Evolutionary conservation across 2,113 vertebrate genomes (phyloP), one percentile per base, ranked within the genome.

Genomic region (Planiliza haematocheilus): DNA sequence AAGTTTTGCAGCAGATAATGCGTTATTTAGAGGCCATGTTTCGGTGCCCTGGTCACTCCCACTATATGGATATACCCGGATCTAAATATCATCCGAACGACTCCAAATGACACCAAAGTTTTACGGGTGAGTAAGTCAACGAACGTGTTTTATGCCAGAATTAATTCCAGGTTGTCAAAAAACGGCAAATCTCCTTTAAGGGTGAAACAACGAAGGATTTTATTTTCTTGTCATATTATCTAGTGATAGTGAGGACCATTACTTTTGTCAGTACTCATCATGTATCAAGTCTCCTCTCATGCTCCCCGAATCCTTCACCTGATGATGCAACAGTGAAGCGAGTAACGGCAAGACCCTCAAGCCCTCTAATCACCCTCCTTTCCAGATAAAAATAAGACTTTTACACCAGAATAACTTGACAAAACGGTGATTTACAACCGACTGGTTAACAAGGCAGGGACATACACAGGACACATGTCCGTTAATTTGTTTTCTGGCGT

Each of bases 271-370:
- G 37, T 46, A 1, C 12, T 59, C 20, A 43, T 77, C 21, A 17
- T 69, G 58, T 30, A 16, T 5, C 21, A 20, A 11, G 11, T 10
- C 49, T 76, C 17, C 7, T 67, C 18, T 64, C 21, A 49, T 57
- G 18, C 30, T 16, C 30, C 45, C 45, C 20, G 52, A 58, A 70
- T 65, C 57, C 45, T 57, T 67, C 76, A 67, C 17, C 43, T 41
- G 55, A 52, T 90, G 88, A 91, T 86, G 85, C 77, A 89, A 90
- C 72, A 75, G 59, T 79, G 70, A 88, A 83, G 74, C 20, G 42
- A 84, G 60, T 55, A 45, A 66, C 69, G 49, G 89, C 69, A 87
- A 89, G 81, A 55, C 14, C 21, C 18, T 62, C 7, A 0, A 70
- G 69, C 58, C 50, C 14, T 61, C 17, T 7, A 10, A 50, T 79